These are phyloP conservation scores for Micoletzkya japonica DNA, from an alignment of 2,888 invertebrate species.

Conservation along the genomic window DNA sequence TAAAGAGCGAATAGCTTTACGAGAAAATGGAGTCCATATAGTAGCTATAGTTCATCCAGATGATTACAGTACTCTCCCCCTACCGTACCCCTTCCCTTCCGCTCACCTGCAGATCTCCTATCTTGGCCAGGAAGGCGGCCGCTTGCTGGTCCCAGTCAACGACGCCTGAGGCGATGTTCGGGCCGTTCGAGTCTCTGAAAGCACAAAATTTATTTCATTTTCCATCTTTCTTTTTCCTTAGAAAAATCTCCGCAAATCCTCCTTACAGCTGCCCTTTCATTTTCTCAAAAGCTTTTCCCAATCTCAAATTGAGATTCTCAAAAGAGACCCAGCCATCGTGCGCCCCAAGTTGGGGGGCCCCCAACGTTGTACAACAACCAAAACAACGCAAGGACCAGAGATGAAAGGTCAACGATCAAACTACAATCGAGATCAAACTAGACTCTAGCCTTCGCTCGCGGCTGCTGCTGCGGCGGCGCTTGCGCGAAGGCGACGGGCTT, in stretches of 20 bases:
- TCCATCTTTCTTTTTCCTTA: too few species aligned
- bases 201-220: too few species aligned
- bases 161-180: not conserved
- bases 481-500: slow-evolving; percentile 7
- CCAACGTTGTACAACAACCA: not conserved
- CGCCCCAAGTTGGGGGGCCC: too few species aligned
- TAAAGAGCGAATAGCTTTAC: too few species aligned
- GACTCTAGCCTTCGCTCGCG: not conserved
- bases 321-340: too few species aligned
- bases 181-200: not conserved
- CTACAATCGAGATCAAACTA: not conserved
- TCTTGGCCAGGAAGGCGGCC: slow-evolving; percentile 28
- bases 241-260: too few species aligned
- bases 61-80: too few species aligned
- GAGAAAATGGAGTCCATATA: too few species aligned
- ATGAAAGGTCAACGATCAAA: slow-evolving; percentile 1
- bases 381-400: not conserved
- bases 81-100: not conserved
- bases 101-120: slow-evolving; percentile 23
- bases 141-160: slow-evolving; percentile 25
- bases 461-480: not conserved
- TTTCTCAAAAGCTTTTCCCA: too few species aligned
- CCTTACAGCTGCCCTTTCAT: too few species aligned
- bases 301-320: too few species aligned
- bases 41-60: not conserved